Base-by-base conservation (phyloP, 2,113 vertebrate genomes). In the Tragelaphus imberbis region DNA sequence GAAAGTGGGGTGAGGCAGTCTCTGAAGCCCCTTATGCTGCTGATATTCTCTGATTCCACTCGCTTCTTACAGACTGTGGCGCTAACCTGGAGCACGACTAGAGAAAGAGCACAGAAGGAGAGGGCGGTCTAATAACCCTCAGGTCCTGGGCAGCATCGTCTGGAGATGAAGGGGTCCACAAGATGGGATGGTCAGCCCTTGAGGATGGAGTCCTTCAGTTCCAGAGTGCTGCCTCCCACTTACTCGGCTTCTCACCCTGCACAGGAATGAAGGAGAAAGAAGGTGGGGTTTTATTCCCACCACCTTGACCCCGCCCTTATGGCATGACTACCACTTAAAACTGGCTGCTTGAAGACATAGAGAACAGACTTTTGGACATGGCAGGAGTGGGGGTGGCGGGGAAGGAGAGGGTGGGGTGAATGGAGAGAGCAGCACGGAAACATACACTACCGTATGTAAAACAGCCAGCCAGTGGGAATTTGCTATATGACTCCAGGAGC, bases 231-330 rank as follows among this genome's bases (percentile, higher is more conserved):
- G 11, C 36, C 53, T 33, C 44, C 36, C 55, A n/a, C 59, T 2
- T 0, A 14, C 10, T n/a, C 3, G 1, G 71, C 59, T 59, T 81
- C 82, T 49, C 47, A 68, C 33, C 11, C 14, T 14, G 14, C 36
- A 27, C 25, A 53, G 68, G 28, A 15, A 2, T 6, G 25, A 89
- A 61, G 61, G 33, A 88, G 65, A 61, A 90, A 75, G 77, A 63
- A 63, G 11, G 6, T 0, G 1, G 28, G n/a, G 4, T 15, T 47
- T 58, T 44, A 0, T 14, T 16, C 25, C 36, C 23, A 6, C 49
- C 30, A 8, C 23, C 12, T 25, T 6, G 13, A 30, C 44, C 75
- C 75, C 30, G 5, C 27, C 15, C 2, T 28, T 23, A 16, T 0
- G 25, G n/a, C 28, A 28, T 47, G 14, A 81, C n/a, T 1, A 21